A percentile compares a stretch with the other conserved stretches of the same genome.
These are phyloP conservation scores for Dendrolimus pini DNA, from an alignment of 2,888 invertebrate species.

Conservation along the genomic window DNA sequence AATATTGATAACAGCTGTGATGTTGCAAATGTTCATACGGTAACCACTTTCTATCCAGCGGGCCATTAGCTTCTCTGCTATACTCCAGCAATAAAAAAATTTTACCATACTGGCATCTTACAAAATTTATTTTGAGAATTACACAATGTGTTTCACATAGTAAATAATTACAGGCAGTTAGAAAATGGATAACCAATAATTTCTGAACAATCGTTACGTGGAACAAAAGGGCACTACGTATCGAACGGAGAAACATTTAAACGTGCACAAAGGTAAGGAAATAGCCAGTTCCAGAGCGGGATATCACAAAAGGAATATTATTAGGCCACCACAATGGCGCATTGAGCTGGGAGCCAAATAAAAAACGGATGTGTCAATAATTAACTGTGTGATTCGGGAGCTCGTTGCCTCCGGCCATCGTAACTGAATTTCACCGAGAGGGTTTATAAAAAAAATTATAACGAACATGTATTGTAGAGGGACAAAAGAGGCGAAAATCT, in stretches of 20 bases:
- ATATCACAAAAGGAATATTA: constrained; percentile 46
- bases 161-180: neutral
- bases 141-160: too few species aligned
- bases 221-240: constrained; percentile 33
- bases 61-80: too few species aligned
- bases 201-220: constrained; percentile 30
- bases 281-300: constrained; percentile 45
- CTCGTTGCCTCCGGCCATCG: constrained; percentile 61
- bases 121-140: too few species aligned
- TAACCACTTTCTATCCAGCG: too few species aligned
- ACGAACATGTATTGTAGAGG: constrained; percentile 50
- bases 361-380: constrained; percentile 75
- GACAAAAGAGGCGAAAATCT: constrained; percentile 49
- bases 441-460: constrained; percentile 50
- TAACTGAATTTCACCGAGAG: constrained; percentile 39
- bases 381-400: constrained; percentile 67
- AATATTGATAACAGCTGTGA: too few species aligned
- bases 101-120: too few species aligned
- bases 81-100: too few species aligned
- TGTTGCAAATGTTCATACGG: too few species aligned
- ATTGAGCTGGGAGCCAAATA: constrained; percentile 37
- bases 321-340: constrained; percentile 52
- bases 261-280: constrained; percentile 58
- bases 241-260: constrained; percentile 23
- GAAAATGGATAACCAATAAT: constrained; percentile 17